A percentile compares a stretch with the other conserved stretches of the same genome.
Conservation (phyloP, 2,888 invertebrate species). For the Melinaea menophilus region DNA sequence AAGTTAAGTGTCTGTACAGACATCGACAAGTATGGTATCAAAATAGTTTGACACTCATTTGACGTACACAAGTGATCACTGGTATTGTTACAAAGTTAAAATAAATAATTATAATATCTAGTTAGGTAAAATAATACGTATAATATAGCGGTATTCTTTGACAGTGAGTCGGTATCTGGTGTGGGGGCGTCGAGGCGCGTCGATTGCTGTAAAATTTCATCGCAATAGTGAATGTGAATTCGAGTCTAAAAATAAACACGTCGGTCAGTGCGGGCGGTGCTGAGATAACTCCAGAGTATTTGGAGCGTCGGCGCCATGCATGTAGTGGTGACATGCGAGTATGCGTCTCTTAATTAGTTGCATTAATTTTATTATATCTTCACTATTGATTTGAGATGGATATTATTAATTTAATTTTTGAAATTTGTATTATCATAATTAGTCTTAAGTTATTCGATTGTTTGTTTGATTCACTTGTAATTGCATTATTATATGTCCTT, state of each 20-base stretch:
- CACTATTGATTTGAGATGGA: no score
- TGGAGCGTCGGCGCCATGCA: slow-evolving; percentile 49
- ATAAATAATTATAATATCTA: no score
- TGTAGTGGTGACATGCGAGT: slow-evolving; percentile 53
- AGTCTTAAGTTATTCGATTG: no score
- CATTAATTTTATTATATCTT: slow-evolving; percentile 46
- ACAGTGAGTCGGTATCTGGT: slow-evolving; percentile 62
- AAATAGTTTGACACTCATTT: no score
- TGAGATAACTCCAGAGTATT: slow-evolving; percentile 61
- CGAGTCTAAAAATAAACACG: slow-evolving; percentile 72
- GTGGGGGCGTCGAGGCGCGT: slow-evolving; percentile 47
- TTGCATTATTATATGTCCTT: no score
- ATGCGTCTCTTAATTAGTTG: slow-evolving; percentile 54
- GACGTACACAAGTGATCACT: no score
- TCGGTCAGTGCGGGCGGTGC: slow-evolving; percentile 63
- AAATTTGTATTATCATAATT: no score
- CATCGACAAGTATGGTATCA: no score
- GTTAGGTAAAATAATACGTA: slow-evolving; percentile 55
- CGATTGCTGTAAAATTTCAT: slow-evolving; percentile 67
- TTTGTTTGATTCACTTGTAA: no score
- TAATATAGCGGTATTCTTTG: slow-evolving; percentile 69
- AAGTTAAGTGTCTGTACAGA: no score
- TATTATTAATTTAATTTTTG: no score
- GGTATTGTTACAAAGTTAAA: no score
- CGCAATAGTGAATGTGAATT: slow-evolving; percentile 67